Percentiles rank a stretch among this genome's conserved stretches.
phyloP scores from a whole-genome alignment of 2,113 vertebrate genomes.

The Tonatia bakeri region DNA sequence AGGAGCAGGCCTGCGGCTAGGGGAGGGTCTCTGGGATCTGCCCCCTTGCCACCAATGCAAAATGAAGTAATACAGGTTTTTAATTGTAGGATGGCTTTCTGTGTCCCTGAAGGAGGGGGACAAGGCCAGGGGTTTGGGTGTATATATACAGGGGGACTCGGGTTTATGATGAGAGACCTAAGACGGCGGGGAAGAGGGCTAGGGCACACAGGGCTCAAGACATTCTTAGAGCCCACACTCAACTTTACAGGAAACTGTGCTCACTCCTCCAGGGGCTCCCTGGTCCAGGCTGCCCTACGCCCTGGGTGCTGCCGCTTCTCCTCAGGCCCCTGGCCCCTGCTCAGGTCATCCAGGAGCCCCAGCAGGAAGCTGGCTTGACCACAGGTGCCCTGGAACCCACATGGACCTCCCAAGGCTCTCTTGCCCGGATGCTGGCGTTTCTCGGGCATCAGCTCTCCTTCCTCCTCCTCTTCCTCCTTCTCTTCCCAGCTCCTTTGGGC shows the following conservation, averaged over 20 bases:
- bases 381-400: slow-evolving; percentile 79
- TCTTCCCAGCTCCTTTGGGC: slow-evolving; percentile 44
- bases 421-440: slow-evolving; percentile 91
- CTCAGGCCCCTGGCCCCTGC: slow-evolving; percentile 76
- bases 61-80: not conserved
- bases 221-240: slow-evolving; percentile 13
- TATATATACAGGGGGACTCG: not conserved
- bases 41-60: not conserved
- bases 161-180: not conserved
- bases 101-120: not conserved
- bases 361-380: slow-evolving; percentile 83
- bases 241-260: not conserved
- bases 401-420: slow-evolving; percentile 82
- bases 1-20: not conserved
- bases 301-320: slow-evolving; percentile 92
- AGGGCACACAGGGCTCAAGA: not conserved
- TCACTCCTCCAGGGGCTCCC: slow-evolving; percentile 80
- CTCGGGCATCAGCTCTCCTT: slow-evolving; percentile 71
- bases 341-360: slow-evolving; percentile 83
- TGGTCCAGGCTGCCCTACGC: slow-evolving; percentile 80
- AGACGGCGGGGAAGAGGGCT: not conserved
- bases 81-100: not conserved
- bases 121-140: not conserved
- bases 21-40: not conserved
- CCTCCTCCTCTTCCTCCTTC: slow-evolving; percentile 72